Base-by-base conservation (phyloP, 92 coral and sea anemone genomes). In the Phenganax marumi region DNA sequence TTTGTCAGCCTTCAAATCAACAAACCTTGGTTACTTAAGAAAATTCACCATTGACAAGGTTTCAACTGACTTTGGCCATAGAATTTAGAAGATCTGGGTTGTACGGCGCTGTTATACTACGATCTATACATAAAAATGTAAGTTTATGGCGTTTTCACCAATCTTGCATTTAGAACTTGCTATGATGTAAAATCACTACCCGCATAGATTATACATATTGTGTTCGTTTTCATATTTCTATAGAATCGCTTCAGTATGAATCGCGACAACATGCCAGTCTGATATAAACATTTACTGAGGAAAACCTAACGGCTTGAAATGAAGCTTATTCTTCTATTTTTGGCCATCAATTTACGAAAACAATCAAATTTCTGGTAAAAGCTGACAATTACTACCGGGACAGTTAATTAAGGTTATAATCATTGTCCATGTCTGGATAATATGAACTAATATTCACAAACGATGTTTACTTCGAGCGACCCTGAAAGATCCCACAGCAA, bases 381-480 rank as follows among this genome's bases (percentile, higher is more conserved):
- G 43, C 43, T 1, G 3, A 33, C 2, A 33, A 33, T 33, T 33
- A 33, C 43, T 33, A 33, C 43, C 43, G 43, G 43, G 2, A 5
- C 5, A 33, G 43, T 33, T 33, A 33, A 33, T 33, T 33, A 33
- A 2, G 5, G 5, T 33, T 33, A 33, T 33, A 33, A 33, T 33
- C 43, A 14, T 13, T 62, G 68, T 6, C 5, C 7, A 19, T 62
- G 33, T 23, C 43, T 62, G 68, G 72, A 22, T 66, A 8, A 66
- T 33, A 66, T 12, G 18, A 7, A 62, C 50, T 4, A 14, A n/a
- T 16, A n/a, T 43, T 19, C 17, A 18, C 48, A 56, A 26, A 75
- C 39, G 18, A 76, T 76, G 81, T 76, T 76, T 24, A 54, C 55
- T 76, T 76, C 81, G 39, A 76, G 81, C 39, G 81, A 76, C 25